Evolutionary conservation across 2,113 vertebrate species (phyloP).

Genomic region (Strigops habroptila): DNA sequence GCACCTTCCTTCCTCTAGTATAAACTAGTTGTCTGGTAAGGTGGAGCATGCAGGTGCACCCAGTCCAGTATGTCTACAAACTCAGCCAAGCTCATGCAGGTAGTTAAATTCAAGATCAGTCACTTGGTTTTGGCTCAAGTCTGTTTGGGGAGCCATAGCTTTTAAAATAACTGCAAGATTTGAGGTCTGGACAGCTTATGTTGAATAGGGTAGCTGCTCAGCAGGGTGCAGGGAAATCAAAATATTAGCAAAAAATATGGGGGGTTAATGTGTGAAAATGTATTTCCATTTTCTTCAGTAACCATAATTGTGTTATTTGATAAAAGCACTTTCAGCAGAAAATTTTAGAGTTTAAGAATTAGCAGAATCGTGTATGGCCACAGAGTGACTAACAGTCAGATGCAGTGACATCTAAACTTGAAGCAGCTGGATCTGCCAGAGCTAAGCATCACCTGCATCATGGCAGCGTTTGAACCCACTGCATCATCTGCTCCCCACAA

Average conservation of each 20-base stretch:
- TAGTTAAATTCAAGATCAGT: neutral
- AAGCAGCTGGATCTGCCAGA: neutral
- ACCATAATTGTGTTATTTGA: neutral
- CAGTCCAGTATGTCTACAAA: neutral
- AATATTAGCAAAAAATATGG: neutral
- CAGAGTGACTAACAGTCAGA: neutral
- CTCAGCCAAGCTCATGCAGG: neutral
- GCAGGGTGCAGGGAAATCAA: neutral
- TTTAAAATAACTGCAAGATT: neutral
- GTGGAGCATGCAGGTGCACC: too few species aligned
- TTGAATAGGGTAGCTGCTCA: neutral
- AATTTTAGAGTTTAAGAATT: neutral
- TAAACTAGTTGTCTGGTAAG: neutral
- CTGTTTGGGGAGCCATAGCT: neutral
- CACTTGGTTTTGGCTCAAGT: neutral
- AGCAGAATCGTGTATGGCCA: neutral
- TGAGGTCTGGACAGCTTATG: neutral
- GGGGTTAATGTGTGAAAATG: neutral
- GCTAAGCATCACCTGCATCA: neutral
- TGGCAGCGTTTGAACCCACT: neutral
- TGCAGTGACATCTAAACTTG: neutral
- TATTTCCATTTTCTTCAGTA: neutral
- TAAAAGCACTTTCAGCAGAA: neutral
- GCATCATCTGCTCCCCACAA: rapidly evolving
- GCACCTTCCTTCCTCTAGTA: neutral